Evolutionary conservation across 2,888 invertebrate genomes (phyloP), one percentile per base, ranked within the genome.

Genomic region (Nasonovia ribisnigri): DNA sequence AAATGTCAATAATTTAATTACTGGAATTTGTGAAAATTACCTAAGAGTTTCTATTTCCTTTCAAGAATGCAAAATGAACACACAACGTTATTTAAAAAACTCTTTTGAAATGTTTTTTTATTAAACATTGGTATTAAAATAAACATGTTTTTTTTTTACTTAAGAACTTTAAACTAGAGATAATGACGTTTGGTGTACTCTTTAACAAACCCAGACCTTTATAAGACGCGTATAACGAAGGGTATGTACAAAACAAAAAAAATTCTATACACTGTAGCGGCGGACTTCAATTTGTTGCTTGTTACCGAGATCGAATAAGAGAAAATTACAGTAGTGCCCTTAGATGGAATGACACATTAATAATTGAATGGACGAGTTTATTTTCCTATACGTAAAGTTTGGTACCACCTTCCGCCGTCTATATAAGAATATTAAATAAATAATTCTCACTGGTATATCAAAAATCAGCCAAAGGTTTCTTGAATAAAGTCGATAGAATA

Each of bases 361-460:
- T 88, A 87, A 92, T 92, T 88, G 29, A 92, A 87, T 60, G 6
- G n/a, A 46, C n/a, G 5, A 48, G n/a, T 43, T 84, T 87, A 36
- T 6, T 92, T 87, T 46, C 20, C 54, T 84, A 42, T 77, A 29
- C 54, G n/a, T 48, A 20, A 3, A 48, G 26, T 48, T 92, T n/a
- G 60, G 43, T 67, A 36, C 77, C 29, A 42, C 48, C 42, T 48
- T 67, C 42, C 46, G 29, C 46, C 13, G 16, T 20, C 36, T 77
- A 77, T 77, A 77, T 86, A 24, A 57, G 57, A 57, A 92, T 92
- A 48, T 67, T 87, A 88, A 92, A 92, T 92, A 92, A 92, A 92
- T 92, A 48, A 92, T 87, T 92, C 36, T 48, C 67, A 36, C 5
- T 16, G 60, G 48, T 36, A 67, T 48, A 67, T 88, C 92, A 92